These are phyloP conservation scores for Xiphophorus couchianus DNA, from an alignment of 2,113 vertebrate species.

Conservation along the genomic window DNA sequence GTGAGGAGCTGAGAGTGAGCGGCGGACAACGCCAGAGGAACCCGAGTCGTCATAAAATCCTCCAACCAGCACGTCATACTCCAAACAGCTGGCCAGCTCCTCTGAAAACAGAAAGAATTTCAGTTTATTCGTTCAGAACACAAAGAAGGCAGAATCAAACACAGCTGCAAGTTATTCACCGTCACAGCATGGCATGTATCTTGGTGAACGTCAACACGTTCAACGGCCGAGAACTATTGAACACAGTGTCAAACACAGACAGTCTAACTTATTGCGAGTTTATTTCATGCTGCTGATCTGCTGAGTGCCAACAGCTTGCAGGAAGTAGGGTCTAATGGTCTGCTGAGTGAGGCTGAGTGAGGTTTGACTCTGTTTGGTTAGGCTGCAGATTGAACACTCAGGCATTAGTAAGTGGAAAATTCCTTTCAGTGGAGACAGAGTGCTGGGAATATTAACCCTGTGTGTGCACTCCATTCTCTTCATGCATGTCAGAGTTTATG, in stretches of 20 bases:
- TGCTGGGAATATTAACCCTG: slow-evolving; percentile 32
- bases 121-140: not conserved
- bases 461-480: not conserved
- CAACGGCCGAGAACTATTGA: too few species aligned
- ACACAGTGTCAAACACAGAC: too few species aligned
- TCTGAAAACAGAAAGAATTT: slow-evolving; percentile 72
- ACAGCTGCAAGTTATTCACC: slow-evolving; percentile 2
- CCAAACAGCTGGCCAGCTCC: slow-evolving; percentile 85
- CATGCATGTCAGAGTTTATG: not conserved
- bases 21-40: slow-evolving; percentile 50
- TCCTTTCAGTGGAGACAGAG: slow-evolving; percentile 23
- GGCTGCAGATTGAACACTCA: slow-evolving; percentile 10
- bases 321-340: slow-evolving; percentile 12
- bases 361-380: slow-evolving; percentile 28
- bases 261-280: too few species aligned
- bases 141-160: not conserved
- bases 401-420: slow-evolving; percentile 37
- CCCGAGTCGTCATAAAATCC: slow-evolving; percentile 79
- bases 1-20: slow-evolving; percentile 82
- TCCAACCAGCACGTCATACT: slow-evolving; percentile 74
- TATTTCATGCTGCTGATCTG: too few species aligned
- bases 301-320: not conserved
- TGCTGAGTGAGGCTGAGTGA: slow-evolving; percentile 15
- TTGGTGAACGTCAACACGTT: not conserved
- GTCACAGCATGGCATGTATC: not conserved